Evolutionary conservation across 2,113 vertebrate species (phyloP).

Genomic region (Muntiacus muntjak): DNA sequence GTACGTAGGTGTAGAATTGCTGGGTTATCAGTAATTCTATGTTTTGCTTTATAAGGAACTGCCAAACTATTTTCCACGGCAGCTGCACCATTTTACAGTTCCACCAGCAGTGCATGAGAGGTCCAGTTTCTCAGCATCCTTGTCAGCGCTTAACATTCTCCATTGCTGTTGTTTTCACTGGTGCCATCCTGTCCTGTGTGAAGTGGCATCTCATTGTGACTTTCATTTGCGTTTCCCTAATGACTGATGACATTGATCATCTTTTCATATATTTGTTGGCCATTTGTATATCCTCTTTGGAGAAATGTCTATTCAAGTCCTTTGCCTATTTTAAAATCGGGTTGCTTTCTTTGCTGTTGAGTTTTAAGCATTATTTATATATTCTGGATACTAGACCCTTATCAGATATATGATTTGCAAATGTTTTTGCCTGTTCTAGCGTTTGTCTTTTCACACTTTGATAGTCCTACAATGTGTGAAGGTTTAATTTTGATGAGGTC

Average conservation of each 20-base stretch:
- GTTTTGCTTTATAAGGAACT: slow-evolving; percentile 8
- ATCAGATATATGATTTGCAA: not conserved
- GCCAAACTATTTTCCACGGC: not conserved
- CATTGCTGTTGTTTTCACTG: not conserved
- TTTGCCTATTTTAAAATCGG: not conserved
- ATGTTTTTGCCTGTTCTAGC: not conserved
- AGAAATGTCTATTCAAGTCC: not conserved
- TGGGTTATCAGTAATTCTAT: not conserved
- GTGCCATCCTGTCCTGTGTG: not conserved
- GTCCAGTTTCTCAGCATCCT: not conserved
- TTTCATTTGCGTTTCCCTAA: not conserved
- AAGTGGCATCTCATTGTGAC: not conserved
- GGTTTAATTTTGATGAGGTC: not conserved
- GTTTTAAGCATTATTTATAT: not conserved
- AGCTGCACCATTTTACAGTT: not conserved
- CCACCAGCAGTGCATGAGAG: not conserved
- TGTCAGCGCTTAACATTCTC: not conserved
- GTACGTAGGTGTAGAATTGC: not conserved
- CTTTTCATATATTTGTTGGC: not conserved
- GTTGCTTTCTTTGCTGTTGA: slow-evolving; percentile 7
- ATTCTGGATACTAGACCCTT: not conserved
- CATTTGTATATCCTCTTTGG: not conserved
- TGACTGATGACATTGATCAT: not conserved
- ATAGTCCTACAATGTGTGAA: not conserved
- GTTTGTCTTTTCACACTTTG: not conserved